phyloP scores from a whole-genome alignment of 2,888 invertebrate genomes.

The Euclidia mi region DNA sequence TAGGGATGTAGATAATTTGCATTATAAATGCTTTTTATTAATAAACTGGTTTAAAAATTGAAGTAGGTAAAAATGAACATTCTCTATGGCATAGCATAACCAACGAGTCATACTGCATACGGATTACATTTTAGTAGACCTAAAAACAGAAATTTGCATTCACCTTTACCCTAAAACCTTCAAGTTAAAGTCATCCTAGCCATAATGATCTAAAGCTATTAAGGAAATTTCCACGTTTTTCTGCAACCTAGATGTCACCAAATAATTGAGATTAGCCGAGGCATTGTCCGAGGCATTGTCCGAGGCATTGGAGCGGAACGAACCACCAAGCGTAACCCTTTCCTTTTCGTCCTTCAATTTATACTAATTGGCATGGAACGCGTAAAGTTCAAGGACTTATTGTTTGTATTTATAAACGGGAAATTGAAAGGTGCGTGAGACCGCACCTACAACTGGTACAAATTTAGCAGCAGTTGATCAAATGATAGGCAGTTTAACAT shows the following conservation, averaged over 20 bases:
- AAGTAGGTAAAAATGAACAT: too few species aligned
- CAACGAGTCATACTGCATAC: too few species aligned
- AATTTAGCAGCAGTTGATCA: not conserved
- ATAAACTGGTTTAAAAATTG: too few species aligned
- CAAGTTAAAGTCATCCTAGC: too few species aligned
- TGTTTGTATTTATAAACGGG: slow-evolving; percentile 4
- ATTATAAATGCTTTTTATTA: too few species aligned
- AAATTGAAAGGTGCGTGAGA: slow-evolving; percentile 30
- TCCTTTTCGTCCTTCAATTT: slow-evolving; percentile 68
- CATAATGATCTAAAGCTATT: slow-evolving; percentile 14
- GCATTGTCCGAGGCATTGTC: slow-evolving; percentile 25
- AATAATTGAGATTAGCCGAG: slow-evolving; percentile 15
- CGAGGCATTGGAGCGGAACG: slow-evolving; percentile 44
- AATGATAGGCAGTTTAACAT: too few species aligned
- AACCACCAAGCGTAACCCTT: slow-evolving; percentile 60
- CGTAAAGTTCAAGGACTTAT: slow-evolving; percentile 13
- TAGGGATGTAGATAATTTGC: too few species aligned
- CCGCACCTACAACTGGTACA: too few species aligned
- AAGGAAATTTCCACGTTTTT: slow-evolving; percentile 25
- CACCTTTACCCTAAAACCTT: too few species aligned
- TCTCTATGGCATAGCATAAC: too few species aligned
- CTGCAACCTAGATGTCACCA: slow-evolving; percentile 15
- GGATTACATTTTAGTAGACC: too few species aligned
- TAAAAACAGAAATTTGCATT: too few species aligned
- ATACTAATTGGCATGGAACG: slow-evolving; percentile 47